Conservation (phyloP, 2,888 invertebrate genomes). For the Diarsia brunnea region DNA sequence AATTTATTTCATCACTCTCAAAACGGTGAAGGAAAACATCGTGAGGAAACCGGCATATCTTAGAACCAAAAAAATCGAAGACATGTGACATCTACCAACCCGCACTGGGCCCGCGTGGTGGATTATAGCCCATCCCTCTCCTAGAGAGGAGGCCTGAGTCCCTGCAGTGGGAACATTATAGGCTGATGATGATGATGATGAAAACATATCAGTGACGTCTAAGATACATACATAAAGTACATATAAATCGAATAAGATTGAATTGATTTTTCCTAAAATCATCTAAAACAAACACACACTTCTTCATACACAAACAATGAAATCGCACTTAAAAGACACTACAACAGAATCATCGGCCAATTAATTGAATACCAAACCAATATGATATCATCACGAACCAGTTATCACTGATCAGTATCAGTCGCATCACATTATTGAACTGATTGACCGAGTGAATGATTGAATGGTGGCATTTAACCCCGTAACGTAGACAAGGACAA, state of each 20-base stretch:
- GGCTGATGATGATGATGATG: no score
- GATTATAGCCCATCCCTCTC: no score
- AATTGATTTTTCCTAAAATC: not conserved
- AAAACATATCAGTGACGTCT: not conserved
- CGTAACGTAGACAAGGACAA: conserved; percentile 23
- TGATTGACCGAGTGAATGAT: conserved; percentile 44
- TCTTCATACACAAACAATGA: not conserved
- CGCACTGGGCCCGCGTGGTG: no score
- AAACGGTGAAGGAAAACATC: no score
- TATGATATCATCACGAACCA: conserved; percentile 27
- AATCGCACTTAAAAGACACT: not conserved
- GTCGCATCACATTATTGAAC: conserved; percentile 26
- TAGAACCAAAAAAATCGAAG: no score
- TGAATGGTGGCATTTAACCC: conserved; percentile 51
- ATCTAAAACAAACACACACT: not conserved
- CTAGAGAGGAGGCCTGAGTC: no score
- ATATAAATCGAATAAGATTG: not conserved
- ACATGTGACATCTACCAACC: no score
- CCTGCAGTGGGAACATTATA: no score
- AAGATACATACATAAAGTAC: not conserved
- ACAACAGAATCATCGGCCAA: not conserved
- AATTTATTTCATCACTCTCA: no score
- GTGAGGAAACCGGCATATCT: no score
- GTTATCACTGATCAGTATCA: conserved; percentile 47
- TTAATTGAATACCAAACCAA: conserved; percentile 20